A percentile compares a stretch with the other conserved stretches of the same genome.
These are phyloP conservation scores for Cryptocephalus moraei DNA, from an alignment of 2,888 invertebrate genomes.

Conservation along the genomic window DNA sequence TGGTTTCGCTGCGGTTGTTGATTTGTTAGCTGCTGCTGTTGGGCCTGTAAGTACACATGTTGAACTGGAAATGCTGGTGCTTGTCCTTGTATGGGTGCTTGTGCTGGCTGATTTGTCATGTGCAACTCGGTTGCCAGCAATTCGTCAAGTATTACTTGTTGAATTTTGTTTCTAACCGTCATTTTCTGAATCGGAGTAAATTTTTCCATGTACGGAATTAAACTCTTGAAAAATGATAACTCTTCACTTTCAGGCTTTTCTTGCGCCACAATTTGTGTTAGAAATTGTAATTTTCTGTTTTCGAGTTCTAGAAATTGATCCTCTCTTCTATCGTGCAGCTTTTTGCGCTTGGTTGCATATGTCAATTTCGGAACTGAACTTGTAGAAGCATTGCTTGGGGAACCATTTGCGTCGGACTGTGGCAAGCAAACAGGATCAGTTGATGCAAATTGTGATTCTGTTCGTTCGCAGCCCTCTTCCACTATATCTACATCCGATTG, in stretches of 20 bases:
- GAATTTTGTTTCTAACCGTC: conserved; percentile 7
- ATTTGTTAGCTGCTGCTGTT: too few species aligned
- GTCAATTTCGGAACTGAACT: neutral
- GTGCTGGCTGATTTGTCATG: neutral
- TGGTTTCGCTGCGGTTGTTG: neutral
- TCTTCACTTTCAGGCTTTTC: conserved; percentile 5
- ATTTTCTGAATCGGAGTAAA: conserved; percentile 6
- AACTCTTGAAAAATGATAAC: conserved; percentile 8
- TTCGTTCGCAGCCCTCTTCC: conserved; percentile 3
- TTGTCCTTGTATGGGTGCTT: conserved; percentile 1
- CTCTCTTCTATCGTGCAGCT: conserved; percentile 1
- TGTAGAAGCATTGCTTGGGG: neutral
- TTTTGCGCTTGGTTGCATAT: conserved; percentile 2
- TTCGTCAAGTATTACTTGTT: conserved; percentile 7
- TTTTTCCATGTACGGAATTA: conserved; percentile 9
- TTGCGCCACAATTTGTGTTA: conserved; percentile 1
- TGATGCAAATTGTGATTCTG: conserved; percentile 2
- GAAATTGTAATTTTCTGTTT: conserved; percentile 5
- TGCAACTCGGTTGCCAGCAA: conserved; percentile 5
- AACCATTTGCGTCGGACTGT: conserved; percentile 3
- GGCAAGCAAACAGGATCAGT: neutral
- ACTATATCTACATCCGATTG: conserved; percentile 54
- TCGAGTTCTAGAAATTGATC: conserved; percentile 8
- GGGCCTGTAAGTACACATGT: conserved; percentile 1
- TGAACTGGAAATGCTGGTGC: conserved; percentile 2